A percentile compares a stretch with the other conserved stretches of the same genome.
Evolutionary conservation across 2,113 vertebrate genomes (phyloP).

Genomic region (Pycnonotus jocosus): DNA sequence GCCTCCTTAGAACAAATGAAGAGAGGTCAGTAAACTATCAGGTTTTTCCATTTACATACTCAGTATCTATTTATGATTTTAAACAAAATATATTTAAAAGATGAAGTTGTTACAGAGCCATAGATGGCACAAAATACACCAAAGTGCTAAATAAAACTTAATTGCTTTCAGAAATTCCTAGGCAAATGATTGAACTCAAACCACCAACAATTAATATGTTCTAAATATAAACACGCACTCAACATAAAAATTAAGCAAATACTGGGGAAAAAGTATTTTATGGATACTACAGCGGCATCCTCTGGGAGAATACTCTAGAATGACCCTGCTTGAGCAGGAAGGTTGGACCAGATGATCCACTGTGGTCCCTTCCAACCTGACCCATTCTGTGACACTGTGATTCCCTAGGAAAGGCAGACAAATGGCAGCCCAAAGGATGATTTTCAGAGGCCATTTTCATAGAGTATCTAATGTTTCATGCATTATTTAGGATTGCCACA

Average conservation of each 20-base stretch:
- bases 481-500: background rate
- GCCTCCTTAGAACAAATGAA: background rate
- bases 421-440: background rate
- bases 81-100: background rate
- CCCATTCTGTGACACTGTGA: background rate
- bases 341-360: background rate
- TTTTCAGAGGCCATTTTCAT: background rate
- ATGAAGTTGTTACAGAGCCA: background rate
- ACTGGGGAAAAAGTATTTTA: background rate
- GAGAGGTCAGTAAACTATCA: background rate
- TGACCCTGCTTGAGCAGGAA: background rate
- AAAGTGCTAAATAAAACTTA: constrained; percentile 2
- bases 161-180: background rate
- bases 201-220: background rate
- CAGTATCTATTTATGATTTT: background rate
- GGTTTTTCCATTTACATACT: background rate
- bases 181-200: background rate
- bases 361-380: background rate
- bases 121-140: background rate
- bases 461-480: background rate
- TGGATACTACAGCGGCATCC: background rate
- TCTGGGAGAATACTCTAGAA: background rate
- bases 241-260: background rate
- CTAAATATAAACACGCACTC: background rate
- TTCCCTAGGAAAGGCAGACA: background rate